Base-by-base conservation (phyloP, 2,797 vertebrate genomes). In the Echeneis naucrates region DNA sequence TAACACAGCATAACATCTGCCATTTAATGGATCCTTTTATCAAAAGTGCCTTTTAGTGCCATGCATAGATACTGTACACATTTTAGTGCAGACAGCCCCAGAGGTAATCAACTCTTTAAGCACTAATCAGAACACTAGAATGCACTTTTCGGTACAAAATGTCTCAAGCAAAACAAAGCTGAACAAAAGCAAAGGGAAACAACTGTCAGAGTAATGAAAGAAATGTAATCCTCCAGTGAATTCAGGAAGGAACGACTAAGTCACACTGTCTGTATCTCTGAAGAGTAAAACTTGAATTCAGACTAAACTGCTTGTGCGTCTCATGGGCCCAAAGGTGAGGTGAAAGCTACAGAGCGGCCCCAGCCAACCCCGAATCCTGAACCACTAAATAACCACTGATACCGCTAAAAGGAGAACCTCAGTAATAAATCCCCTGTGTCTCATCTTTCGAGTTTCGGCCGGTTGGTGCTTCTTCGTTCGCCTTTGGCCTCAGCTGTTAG, bases 211-310 rank as follows among this genome's bases (percentile, higher is more conserved):
- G 70, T 77, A 64, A 74, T 78, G 77, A 77, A 33, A 73, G 56
- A 50, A 24, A 8, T 16, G 17, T 72, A 81, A 84, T 83, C 57
- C 79, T 63, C 68, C 5, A 21, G 62, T 77, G 79, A 62, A 60
- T 78, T 80, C 37, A 47, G 73, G 63, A 63, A 69, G 79, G 64
- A 65, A 54, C 75, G 68, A 88, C 85, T 84, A 81, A 72, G 58
- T 78, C 53, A 45, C 67, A 21, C 58, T 44, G 61, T 38, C 69
- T 58, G n/a, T 23, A 30, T 84, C 27, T 84, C 72, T 69, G 60
- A 77, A 75, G 69, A 89, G 77, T n/a, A 85, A 69, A 0, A 68
- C 81, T 88, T 78, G 67, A 85, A 89, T 83, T 87, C 72, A 68
- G 54, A 77, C 63, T 62, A 45, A 83, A 84, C 77, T 63, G 53